Conservation (phyloP, 2,888 invertebrate genomes). For the Tetramorium bicarinatum region DNA sequence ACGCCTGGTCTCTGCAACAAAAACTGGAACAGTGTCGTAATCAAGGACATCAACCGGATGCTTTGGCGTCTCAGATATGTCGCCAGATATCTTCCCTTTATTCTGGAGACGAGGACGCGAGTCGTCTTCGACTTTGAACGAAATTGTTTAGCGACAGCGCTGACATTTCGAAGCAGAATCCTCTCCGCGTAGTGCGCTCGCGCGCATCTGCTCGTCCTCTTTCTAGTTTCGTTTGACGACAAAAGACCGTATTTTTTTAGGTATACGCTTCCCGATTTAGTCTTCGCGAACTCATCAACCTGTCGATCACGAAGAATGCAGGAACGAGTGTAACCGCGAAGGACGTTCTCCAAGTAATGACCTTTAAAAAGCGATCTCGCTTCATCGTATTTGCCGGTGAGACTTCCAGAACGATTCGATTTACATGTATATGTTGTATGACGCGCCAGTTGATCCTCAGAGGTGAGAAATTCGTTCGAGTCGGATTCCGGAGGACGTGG, state of each 20-base stretch:
- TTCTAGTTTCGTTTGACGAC: background rate
- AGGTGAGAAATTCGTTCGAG: background rate
- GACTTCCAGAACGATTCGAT: slow-evolving; percentile 55
- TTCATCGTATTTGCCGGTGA: slow-evolving; percentile 53
- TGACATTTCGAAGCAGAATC: slow-evolving; percentile 53
- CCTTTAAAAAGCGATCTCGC: slow-evolving; percentile 53
- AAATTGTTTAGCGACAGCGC: slow-evolving; percentile 42
- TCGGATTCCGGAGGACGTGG: slow-evolving; percentile 15
- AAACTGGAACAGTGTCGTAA: slow-evolving; percentile 35
- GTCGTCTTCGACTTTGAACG: background rate
- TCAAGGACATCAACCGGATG: slow-evolving; percentile 31
- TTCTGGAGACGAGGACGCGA: background rate
- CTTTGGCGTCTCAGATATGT: slow-evolving; percentile 50
- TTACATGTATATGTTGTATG: slow-evolving; percentile 42
- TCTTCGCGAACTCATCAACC: slow-evolving; percentile 8
- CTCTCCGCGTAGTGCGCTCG: slow-evolving; percentile 67
- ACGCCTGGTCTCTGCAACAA: slow-evolving; percentile 26
- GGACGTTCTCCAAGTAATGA: slow-evolving; percentile 61
- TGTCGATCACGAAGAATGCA: slow-evolving; percentile 25
- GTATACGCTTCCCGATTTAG: slow-evolving; percentile 17
- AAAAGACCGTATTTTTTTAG: slow-evolving; percentile 50
- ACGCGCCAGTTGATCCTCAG: background rate
- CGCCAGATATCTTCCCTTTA: slow-evolving; percentile 39
- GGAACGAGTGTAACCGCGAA: slow-evolving; percentile 11
- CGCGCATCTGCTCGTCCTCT: slow-evolving; percentile 17